Conservation (phyloP, 2,797 vertebrate genomes). For the Scleropages formosus region DNA sequence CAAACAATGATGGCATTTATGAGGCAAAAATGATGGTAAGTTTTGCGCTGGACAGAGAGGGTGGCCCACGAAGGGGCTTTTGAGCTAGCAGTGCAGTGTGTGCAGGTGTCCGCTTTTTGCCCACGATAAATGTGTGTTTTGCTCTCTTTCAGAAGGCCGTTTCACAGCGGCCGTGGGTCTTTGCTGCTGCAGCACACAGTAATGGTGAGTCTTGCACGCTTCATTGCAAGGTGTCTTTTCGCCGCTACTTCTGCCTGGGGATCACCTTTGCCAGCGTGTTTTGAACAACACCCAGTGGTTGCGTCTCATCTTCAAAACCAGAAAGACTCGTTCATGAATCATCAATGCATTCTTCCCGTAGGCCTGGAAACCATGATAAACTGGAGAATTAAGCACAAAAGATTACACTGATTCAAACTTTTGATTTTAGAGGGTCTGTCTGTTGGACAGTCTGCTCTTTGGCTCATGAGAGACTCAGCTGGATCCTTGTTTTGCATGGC, state of each 20-base stretch:
- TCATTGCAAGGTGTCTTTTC: background rate
- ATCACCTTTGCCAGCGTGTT: background rate
- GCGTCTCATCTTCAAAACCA: background rate
- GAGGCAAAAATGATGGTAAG: too few species aligned
- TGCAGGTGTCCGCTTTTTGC: background rate
- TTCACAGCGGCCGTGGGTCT: background rate
- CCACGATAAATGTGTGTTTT: background rate
- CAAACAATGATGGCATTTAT: too few species aligned
- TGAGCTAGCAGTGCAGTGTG: background rate
- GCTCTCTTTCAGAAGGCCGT: constrained; percentile 18
- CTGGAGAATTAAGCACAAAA: too few species aligned
- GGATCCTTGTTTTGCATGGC: too few species aligned
- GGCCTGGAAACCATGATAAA: too few species aligned
- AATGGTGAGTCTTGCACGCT: constrained; percentile 22
- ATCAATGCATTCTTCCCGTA: too few species aligned
- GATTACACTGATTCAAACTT: too few species aligned
- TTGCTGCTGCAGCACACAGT: background rate
- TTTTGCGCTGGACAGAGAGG: background rate
- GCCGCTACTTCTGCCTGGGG: background rate
- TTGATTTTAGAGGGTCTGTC: too few species aligned
- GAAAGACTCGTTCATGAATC: background rate
- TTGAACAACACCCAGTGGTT: background rate
- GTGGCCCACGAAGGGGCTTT: background rate
- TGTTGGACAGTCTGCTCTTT: too few species aligned
- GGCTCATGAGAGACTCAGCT: too few species aligned